Evolutionary conservation across 2,113 vertebrate genomes (phyloP).

Genomic region (Microtus oregoni): DNA sequence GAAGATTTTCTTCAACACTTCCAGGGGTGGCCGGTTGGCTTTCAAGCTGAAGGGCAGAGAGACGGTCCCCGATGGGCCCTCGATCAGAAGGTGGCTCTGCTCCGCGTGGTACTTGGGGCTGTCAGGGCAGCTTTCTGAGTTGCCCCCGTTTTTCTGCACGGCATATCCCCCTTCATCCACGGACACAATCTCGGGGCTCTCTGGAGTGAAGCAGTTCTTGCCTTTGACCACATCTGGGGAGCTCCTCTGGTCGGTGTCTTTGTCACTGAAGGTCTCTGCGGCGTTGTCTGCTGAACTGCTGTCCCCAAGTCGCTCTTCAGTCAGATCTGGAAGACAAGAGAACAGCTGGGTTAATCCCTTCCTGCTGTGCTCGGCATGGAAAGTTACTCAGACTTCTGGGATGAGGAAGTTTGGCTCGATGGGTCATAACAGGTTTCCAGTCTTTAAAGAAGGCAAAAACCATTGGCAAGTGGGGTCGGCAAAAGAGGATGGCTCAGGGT

Average conservation of each 20-base stretch:
- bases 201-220: slow-evolving; percentile 92
- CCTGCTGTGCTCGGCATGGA: neutral
- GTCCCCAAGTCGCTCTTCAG: slow-evolving; percentile 92
- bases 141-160: slow-evolving; percentile 87
- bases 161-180: slow-evolving; percentile 91
- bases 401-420: neutral
- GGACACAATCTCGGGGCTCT: slow-evolving; percentile 91
- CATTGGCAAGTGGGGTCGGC: neutral
- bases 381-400: neutral
- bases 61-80: slow-evolving; percentile 94
- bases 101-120: slow-evolving; percentile 92
- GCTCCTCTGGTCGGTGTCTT: slow-evolving; percentile 93
- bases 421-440: neutral
- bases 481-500: neutral
- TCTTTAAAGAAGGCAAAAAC: neutral
- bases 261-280: slow-evolving; percentile 92
- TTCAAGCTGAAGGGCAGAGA: slow-evolving; percentile 94
- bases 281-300: slow-evolving; percentile 88
- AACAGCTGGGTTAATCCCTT: slow-evolving; percentile 71
- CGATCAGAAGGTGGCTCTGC: slow-evolving; percentile 92
- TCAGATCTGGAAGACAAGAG: slow-evolving; percentile 88
- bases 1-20: slow-evolving; percentile 98
- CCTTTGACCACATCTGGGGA: slow-evolving; percentile 93
- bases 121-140: slow-evolving; percentile 87
- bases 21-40: slow-evolving; percentile 95